These are phyloP conservation scores for Eulimnadia texana DNA, from an alignment of 1,140 invertebrate genomes.

Conservation along the genomic window DNA sequence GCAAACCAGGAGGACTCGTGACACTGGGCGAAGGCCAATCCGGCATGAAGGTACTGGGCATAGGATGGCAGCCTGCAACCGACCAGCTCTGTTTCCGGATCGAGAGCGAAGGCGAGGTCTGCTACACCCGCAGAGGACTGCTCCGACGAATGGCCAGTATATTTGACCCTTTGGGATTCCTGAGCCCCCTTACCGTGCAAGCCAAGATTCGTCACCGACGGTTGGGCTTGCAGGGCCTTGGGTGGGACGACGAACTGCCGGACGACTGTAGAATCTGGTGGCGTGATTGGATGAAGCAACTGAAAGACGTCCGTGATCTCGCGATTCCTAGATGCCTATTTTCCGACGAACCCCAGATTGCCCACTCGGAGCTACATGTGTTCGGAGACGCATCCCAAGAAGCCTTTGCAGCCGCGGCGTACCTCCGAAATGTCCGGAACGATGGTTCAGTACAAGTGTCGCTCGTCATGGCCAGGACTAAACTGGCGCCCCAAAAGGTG, in stretches of 20 bases:
- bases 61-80: slow-evolving; percentile 4
- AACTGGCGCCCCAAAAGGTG: no score
- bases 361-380: no score
- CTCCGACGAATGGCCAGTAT: slow-evolving; percentile 12
- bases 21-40: background rate
- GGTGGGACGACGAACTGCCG: background rate
- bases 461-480: no score
- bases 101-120: background rate
- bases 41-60: slow-evolving; percentile 9
- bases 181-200: background rate
- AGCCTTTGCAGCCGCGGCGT: no score
- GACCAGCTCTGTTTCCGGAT: slow-evolving; percentile 14
- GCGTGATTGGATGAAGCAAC: background rate
- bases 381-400: no score
- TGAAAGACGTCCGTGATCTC: background rate
- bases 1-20: background rate
- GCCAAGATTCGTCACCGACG: background rate
- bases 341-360: no score
- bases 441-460: no score
- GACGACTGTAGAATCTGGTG: background rate
- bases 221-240: background rate
- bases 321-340: no score
- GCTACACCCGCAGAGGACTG: slow-evolving; percentile 14
- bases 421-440: no score
- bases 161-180: slow-evolving; percentile 22